phyloP scores from a whole-genome alignment of 1,140 invertebrate genomes.

The Pinna nobilis region DNA sequence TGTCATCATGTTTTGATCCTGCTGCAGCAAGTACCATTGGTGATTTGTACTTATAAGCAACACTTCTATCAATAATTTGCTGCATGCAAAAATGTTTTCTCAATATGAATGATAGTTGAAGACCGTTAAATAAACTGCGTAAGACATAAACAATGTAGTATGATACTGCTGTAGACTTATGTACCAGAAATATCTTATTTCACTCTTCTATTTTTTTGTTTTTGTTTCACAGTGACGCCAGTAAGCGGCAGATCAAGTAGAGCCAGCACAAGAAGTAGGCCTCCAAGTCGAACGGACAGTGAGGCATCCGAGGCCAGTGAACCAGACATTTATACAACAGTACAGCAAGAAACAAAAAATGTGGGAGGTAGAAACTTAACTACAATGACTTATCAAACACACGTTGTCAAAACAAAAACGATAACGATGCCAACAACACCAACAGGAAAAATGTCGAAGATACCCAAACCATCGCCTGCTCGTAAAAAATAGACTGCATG shows the following conservation, averaged over 20 bases:
- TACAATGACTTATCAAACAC: slow-evolving; percentile 70
- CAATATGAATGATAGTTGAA: not conserved
- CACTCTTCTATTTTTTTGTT: not conserved
- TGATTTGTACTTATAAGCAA: too few relatives aligned
- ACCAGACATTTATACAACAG: slow-evolving; percentile 68
- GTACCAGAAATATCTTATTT: not conserved
- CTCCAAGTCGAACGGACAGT: slow-evolving; percentile 92
- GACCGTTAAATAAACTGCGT: too few relatives aligned
- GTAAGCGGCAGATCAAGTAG: slow-evolving; percentile 68
- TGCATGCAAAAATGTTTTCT: not conserved
- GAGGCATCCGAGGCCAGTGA: slow-evolving; percentile 85
- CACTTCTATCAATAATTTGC: not conserved
- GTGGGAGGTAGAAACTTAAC: slow-evolving; percentile 66
- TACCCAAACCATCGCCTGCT: slow-evolving; percentile 52
- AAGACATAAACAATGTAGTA: too few relatives aligned
- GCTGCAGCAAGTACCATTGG: too few relatives aligned
- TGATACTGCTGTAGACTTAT: too few relatives aligned
- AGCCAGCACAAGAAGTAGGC: slow-evolving; percentile 80
- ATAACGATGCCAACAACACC: slow-evolving; percentile 48
- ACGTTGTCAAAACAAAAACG: slow-evolving; percentile 60
- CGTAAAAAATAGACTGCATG: slow-evolving; percentile 29
- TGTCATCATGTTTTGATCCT: too few relatives aligned
- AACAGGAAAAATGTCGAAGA: slow-evolving; percentile 48
- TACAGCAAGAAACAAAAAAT: slow-evolving; percentile 63
- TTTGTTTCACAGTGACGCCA: slow-evolving; percentile 49